Conservation (phyloP, 2,797 vertebrate species). For the Scomberomorus guttatus region DNA sequence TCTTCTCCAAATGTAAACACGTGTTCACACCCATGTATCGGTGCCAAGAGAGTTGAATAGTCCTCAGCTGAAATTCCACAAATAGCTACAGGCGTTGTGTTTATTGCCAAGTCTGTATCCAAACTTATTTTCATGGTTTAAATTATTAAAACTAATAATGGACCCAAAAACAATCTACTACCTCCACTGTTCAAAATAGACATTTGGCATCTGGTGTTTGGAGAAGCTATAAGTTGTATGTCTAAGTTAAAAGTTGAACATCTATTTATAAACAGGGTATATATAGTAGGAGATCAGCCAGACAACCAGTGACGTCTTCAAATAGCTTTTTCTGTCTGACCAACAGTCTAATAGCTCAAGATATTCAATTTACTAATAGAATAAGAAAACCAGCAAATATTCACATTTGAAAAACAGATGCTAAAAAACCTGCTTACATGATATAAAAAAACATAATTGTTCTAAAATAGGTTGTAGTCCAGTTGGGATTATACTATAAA, state of each 20-base stretch:
- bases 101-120: constrained; percentile 8
- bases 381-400: too few species aligned
- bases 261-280: constrained; percentile 23
- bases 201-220: neutral
- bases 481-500: neutral
- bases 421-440: too few species aligned
- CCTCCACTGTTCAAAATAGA: constrained; percentile 5
- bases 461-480: too few species aligned
- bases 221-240: neutral
- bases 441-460: too few species aligned
- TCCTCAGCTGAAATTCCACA: constrained; percentile 5
- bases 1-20: constrained; percentile 35
- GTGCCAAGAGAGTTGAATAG: constrained; percentile 4
- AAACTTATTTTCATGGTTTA: constrained; percentile 40
- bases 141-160: constrained; percentile 10
- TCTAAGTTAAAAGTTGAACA: constrained; percentile 12
- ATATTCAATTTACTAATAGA: too few species aligned
- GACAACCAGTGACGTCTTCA: neutral
- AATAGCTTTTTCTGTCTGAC: neutral
- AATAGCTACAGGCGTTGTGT: neutral
- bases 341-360: too few species aligned
- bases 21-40: constrained; percentile 34
- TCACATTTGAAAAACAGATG: too few species aligned
- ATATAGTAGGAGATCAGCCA: neutral
- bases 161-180: constrained; percentile 1